These are phyloP conservation scores for Syrmaticus mikado DNA, from an alignment of 2,113 vertebrate genomes.

Conservation along the genomic window DNA sequence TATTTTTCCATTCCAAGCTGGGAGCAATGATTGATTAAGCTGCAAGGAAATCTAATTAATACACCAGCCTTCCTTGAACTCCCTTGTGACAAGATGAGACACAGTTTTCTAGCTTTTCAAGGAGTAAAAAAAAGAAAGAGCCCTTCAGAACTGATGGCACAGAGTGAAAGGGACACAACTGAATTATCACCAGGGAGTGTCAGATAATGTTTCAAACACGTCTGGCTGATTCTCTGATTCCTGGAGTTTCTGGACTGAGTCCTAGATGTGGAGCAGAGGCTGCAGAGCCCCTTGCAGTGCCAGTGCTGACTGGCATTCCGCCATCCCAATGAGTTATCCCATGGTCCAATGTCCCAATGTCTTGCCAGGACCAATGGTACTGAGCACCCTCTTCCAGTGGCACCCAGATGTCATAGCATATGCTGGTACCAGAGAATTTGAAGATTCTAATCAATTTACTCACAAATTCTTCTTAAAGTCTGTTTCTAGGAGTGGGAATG, in stretches of 20 bases:
- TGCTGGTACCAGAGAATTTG: not conserved
- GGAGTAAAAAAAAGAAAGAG: not conserved
- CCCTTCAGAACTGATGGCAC: not conserved
- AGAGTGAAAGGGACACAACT: not conserved
- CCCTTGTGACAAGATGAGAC: not conserved
- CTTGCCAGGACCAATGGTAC: not conserved
- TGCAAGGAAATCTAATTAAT: conserved; percentile 66
- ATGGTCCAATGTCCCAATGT: not conserved
- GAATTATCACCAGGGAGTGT: not conserved
- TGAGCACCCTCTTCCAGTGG: not conserved
- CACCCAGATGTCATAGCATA: not conserved
- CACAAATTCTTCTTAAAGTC: not conserved
- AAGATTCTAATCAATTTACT: not conserved
- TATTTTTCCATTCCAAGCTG: conserved; percentile 12
- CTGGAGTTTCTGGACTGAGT: conserved; percentile 19
- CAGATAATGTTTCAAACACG: not conserved
- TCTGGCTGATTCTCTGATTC: conserved; percentile 31
- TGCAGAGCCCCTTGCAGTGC: not conserved
- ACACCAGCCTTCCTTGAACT: conserved; percentile 37
- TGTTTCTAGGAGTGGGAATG: not conserved
- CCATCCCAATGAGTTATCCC: not conserved
- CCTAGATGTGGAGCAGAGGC: not conserved
- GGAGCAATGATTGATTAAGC: conserved; percentile 52
- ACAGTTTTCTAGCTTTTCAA: not conserved
- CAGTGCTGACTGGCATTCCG: not conserved